Evolutionary conservation across 2,888 invertebrate genomes (phyloP), one percentile per base, ranked within the genome.

Genomic region (Candidula unifasciata): DNA sequence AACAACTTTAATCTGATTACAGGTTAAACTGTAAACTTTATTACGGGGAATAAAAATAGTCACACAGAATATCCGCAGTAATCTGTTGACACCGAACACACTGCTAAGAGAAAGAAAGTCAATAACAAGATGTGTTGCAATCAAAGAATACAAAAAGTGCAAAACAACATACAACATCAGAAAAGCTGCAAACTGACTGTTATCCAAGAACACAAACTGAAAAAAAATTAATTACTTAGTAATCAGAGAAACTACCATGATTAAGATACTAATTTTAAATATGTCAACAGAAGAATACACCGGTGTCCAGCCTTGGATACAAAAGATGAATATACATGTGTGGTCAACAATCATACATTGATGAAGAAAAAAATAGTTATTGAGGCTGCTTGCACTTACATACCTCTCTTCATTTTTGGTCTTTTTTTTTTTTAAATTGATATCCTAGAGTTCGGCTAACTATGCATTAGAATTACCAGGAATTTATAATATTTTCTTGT

Each of bases 111-210:
- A 73, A 73, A n/a, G n/a, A 27, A 74, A 18, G 54, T 33, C 52
- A 74, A 52, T 16, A 33, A 54, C 54, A 13, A n/a, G 33, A 54
- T 13, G 74, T 74, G 74, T 54, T 54, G 27, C 27, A 74, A 6
- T 54, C 18, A 30, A 73, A n/a, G n/a, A n/a, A 73, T 73, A 44
- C 44, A 27, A 73, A 74, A 10, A 27, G 74, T 74, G 74, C 74
- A 74, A 54, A 74, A 74, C 54, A 54, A 74, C 21, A 74, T 27
- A 18, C 52, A 16, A 27, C 0, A 33, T 2, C 52, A n/a, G 27
- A 44, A 74, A 27, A 54, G 44, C 13, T 44, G 74, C 30, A 16
- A n/a, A 33, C 21, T 52, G 60, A 44, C 27, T 44, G 2, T 30
- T 54, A 74, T 54, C 54, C 30, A 27, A 54, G 18, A 30, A 54